These are phyloP conservation scores for Onchidella celtica DNA, from an alignment of 2,888 invertebrate genomes.

Conservation along the genomic window DNA sequence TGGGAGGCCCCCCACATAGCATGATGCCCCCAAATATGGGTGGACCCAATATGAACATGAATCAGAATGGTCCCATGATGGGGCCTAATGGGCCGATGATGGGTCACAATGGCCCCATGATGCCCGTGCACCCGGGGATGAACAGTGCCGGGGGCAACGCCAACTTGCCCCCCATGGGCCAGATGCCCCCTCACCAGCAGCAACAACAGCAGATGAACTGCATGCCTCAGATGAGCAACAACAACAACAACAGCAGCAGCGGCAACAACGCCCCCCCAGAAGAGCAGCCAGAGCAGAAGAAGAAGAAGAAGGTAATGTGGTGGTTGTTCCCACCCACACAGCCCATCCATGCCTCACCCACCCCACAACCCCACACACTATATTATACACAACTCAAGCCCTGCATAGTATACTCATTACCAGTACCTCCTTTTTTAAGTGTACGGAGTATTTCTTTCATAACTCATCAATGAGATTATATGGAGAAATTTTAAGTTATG, in stretches of 20 bases:
- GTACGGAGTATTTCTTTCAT: no score
- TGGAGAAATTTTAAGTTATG: no score
- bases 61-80: slow-evolving; percentile 58
- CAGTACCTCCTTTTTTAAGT: no score
- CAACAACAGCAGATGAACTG: slow-evolving; percentile 39
- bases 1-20: slow-evolving; percentile 26
- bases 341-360: not conserved
- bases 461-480: no score
- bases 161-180: slow-evolving; percentile 41
- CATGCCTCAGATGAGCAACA: slow-evolving; percentile 39
- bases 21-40: slow-evolving; percentile 49
- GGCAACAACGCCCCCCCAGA: slow-evolving; percentile 51
- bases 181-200: slow-evolving; percentile 45
- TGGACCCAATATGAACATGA: slow-evolving; percentile 47
- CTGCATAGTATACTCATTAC: no score
- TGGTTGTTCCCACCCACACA: no score
- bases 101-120: slow-evolving; percentile 59
- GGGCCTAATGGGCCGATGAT: slow-evolving; percentile 51
- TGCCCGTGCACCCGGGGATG: slow-evolving; percentile 48
- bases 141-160: slow-evolving; percentile 28
- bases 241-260: slow-evolving; percentile 36
- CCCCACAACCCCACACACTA: not conserved
- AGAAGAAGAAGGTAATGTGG: slow-evolving; percentile 60
- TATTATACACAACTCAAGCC: not conserved
- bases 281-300: slow-evolving; percentile 70